Evolutionary conservation across 2,797 vertebrate genomes (phyloP).

Genomic region (Sylvilagus floridanus): DNA sequence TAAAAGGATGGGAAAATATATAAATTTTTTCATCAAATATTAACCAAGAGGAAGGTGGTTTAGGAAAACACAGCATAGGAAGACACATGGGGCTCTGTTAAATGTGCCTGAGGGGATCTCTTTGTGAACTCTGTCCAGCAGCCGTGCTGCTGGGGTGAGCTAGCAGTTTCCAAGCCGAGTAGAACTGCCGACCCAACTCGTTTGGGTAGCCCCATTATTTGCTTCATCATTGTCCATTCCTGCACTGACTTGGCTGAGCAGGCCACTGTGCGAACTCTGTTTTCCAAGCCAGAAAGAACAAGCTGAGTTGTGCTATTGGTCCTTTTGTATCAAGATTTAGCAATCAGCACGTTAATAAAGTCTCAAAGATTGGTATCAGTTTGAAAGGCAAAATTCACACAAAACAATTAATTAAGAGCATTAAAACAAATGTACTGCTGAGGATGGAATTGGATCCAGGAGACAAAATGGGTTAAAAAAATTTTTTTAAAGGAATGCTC

Average conservation of each 20-base stretch:
- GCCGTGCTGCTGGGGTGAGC: not conserved
- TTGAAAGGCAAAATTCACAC: conserved; percentile 89
- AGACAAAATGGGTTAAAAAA: conserved; percentile 85
- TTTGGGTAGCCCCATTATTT: not conserved
- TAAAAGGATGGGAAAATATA: not conserved
- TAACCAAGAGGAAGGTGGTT: not conserved
- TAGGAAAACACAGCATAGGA: not conserved
- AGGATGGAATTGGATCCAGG: conserved; percentile 86
- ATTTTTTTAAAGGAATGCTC: conserved; percentile 82
- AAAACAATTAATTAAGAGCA: conserved; percentile 91
- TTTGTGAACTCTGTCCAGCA: not conserved
- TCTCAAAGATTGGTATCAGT: conserved; percentile 88
- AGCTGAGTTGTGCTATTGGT: conserved; percentile 71
- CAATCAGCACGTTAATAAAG: conserved; percentile 87
- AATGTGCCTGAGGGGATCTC: not conserved
- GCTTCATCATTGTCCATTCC: not conserved
- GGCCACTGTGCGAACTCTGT: conserved; percentile 75
- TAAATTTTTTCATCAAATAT: not conserved
- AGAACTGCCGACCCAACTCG: not conserved
- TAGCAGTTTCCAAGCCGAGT: not conserved
- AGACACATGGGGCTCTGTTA: not conserved
- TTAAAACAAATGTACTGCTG: conserved; percentile 90
- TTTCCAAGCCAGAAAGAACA: conserved; percentile 84
- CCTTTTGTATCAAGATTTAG: conserved; percentile 81
- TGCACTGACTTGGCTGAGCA: conserved; percentile 78